These are phyloP conservation scores for Callyntrura sp. DNA, from an alignment of 2,888 invertebrate species.

Conservation along the genomic window DNA sequence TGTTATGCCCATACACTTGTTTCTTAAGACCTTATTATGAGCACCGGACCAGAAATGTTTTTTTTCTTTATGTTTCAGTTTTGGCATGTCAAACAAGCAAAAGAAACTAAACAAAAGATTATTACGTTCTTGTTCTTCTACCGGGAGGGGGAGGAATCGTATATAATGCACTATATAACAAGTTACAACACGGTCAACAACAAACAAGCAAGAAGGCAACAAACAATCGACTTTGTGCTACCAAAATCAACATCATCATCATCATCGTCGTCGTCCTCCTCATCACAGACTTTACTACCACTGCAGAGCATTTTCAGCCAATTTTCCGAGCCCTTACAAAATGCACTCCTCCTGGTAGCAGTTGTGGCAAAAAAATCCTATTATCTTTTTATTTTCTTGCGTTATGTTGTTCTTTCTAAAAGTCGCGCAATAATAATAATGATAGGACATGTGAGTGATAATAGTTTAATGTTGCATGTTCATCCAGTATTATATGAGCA, in stretches of 20 bases:
- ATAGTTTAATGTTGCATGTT: slow-evolving; percentile 17
- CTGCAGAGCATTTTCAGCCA: slow-evolving; percentile 49
- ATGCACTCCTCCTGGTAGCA: background rate
- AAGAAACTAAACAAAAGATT: slow-evolving; percentile 54
- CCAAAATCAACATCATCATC: slow-evolving; percentile 3
- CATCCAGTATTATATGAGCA: background rate
- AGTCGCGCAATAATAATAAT: slow-evolving; percentile 31
- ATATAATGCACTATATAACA: slow-evolving; percentile 2
- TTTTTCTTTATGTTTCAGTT: slow-evolving; percentile 26
- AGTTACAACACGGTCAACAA: slow-evolving; percentile 8
- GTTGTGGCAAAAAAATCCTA: slow-evolving; percentile 55
- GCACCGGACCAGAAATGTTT: slow-evolving; percentile 70
- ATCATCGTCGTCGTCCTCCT: background rate
- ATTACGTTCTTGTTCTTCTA: slow-evolving; percentile 33
- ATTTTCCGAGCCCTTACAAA: slow-evolving; percentile 71
- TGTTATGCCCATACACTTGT: slow-evolving; percentile 35
- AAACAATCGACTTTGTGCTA: slow-evolving; percentile 11
- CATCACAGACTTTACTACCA: background rate
- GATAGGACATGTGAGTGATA: slow-evolving; percentile 33
- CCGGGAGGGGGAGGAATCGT: background rate
- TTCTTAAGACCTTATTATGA: slow-evolving; percentile 44
- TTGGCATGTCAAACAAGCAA: slow-evolving; percentile 61
- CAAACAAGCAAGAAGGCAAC: slow-evolving; percentile 35
- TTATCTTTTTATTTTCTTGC: slow-evolving; percentile 62
- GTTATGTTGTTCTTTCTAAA: slow-evolving; percentile 23